These are phyloP conservation scores for Alligator sinensis DNA, from an alignment of 2,113 vertebrate species.

Conservation along the genomic window DNA sequence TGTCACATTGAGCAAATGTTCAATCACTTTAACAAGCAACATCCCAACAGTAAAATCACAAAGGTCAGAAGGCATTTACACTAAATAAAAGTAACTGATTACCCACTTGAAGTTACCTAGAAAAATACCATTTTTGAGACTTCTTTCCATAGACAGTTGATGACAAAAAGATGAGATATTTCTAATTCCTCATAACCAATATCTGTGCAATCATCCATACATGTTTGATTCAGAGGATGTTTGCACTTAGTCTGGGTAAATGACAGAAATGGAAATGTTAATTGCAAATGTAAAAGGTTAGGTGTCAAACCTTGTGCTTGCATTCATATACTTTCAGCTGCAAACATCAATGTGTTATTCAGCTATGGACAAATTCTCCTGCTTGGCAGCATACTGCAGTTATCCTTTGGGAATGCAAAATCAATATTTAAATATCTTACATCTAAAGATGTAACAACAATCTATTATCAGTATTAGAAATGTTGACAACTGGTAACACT, in stretches of 20 bases:
- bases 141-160: neutral
- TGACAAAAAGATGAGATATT: neutral
- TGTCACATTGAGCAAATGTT: neutral
- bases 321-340: neutral
- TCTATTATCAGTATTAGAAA: neutral
- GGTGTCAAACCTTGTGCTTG: neutral
- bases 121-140: neutral
- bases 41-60: neutral
- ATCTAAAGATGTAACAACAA: neutral
- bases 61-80: neutral
- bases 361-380: neutral
- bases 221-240: neutral
- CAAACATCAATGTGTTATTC: neutral
- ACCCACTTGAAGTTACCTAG: neutral
- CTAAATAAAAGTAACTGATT: neutral
- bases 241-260: neutral
- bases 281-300: neutral
- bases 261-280: neutral
- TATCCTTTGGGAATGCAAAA: neutral
- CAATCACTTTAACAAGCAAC: neutral
- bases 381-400: neutral
- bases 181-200: neutral
- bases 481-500: neutral
- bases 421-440: neutral
- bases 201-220: neutral